A percentile compares a stretch with the other conserved stretches of the same genome.
These are phyloP conservation scores for Drosophila neoperkinsi DNA, from an alignment of 2,888 invertebrate genomes.

Conservation along the genomic window DNA sequence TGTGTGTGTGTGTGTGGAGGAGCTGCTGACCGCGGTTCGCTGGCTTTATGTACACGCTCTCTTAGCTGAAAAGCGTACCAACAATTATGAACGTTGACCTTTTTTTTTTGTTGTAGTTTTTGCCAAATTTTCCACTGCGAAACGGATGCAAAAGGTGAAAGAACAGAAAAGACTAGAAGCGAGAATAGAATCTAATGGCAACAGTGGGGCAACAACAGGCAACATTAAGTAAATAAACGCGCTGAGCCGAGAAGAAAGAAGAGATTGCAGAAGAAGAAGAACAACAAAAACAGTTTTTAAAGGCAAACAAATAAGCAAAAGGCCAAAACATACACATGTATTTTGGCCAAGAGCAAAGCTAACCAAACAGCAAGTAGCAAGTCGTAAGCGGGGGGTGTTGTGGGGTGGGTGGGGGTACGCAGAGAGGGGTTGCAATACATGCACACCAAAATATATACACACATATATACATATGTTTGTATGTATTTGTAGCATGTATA, in stretches of 20 bases:
- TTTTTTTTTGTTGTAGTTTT: constrained; percentile 26
- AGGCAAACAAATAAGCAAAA: constrained; percentile 54
- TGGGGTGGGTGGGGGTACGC: neutral
- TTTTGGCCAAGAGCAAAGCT: constrained; percentile 51
- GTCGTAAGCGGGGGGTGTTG: neutral
- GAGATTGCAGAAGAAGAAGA: constrained; percentile 36
- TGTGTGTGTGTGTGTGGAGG: constrained; percentile 1
- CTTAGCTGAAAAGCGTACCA: constrained; percentile 29
- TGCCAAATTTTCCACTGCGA: constrained; percentile 64
- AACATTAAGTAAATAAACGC: constrained; percentile 42
- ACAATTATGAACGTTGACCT: constrained; percentile 77
- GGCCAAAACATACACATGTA: constrained; percentile 30
- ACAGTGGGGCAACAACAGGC: constrained; percentile 10
- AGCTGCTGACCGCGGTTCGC: constrained; percentile 42
- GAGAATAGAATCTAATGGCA: constrained; percentile 45
- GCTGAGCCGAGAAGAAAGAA: constrained; percentile 40
- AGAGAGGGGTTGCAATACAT: constrained; percentile 13
- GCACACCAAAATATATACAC: neutral
- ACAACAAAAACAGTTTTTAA: constrained; percentile 51
- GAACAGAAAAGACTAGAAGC: constrained; percentile 45
- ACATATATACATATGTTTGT: neutral
- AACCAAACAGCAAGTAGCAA: neutral
- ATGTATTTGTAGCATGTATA: constrained; percentile 46
- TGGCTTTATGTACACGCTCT: constrained; percentile 35
- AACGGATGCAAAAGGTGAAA: constrained; percentile 65